Evolutionary conservation across 2,113 vertebrate genomes (phyloP).

Genomic region (Otis tarda): DNA sequence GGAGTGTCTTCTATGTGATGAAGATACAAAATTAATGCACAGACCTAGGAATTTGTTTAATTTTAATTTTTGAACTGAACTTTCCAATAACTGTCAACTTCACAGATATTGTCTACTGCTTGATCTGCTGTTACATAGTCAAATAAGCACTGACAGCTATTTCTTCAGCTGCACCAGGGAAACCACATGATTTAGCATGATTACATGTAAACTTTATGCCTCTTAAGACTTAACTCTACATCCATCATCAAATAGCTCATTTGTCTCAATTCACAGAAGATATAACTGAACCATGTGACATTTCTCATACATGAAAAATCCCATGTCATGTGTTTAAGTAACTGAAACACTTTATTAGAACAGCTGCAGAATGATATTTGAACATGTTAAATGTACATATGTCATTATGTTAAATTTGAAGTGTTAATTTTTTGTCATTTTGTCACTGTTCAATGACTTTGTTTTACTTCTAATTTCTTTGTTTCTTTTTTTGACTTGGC

Average conservation of each 20-base stretch:
- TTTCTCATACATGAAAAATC: neutral
- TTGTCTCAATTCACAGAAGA: too few species aligned
- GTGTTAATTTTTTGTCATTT: neutral
- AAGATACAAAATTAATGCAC: neutral
- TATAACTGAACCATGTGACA: neutral
- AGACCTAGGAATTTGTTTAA: neutral
- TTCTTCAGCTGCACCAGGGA: neutral
- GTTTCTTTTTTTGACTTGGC: neutral
- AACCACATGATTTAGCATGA: neutral
- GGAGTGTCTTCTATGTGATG: rapidly evolving
- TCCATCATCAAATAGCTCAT: neutral
- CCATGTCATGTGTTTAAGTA: neutral
- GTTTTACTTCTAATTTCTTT: neutral
- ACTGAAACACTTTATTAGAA: neutral
- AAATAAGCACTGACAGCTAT: neutral
- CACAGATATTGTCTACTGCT: neutral
- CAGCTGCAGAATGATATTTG: neutral
- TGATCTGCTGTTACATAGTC: neutral
- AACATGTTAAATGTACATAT: neutral
- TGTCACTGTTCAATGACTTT: neutral
- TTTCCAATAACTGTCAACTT: neutral
- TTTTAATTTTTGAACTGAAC: neutral
- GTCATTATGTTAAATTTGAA: neutral
- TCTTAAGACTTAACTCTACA: neutral
- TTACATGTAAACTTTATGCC: neutral